Conservation (phyloP, 2,888 invertebrate genomes). For the Eremobia ochroleuca region DNA sequence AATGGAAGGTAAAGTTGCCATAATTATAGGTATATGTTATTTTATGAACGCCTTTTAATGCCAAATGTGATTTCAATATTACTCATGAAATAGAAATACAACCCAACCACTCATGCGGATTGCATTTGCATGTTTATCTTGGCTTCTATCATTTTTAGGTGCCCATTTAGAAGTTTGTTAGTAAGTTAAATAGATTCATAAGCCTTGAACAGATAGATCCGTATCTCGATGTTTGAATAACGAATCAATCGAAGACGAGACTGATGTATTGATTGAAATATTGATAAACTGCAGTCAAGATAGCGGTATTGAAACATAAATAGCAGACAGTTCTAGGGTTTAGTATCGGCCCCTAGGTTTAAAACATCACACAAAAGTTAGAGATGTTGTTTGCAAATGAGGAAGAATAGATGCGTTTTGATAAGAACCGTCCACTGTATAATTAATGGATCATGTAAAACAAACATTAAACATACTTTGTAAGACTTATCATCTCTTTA, state of each 20-base stretch:
- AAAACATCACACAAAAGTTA: not conserved
- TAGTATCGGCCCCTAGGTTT: not conserved
- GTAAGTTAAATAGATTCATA: conserved; percentile 11
- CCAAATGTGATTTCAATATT: conserved; percentile 3
- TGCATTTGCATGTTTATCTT: not conserved
- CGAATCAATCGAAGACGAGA: conserved; percentile 12
- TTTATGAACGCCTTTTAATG: conserved; percentile 1
- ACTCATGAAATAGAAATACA: not conserved
- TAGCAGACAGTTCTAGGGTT: conserved; percentile 1
- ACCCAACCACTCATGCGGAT: not conserved
- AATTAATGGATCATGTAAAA: not conserved
- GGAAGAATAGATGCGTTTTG: not conserved
- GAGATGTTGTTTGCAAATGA: not conserved
- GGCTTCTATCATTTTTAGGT: not conserved
- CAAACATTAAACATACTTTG: not conserved
- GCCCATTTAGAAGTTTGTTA: not conserved
- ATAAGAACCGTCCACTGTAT: not conserved
- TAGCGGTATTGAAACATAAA: conserved; percentile 22
- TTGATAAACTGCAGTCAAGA: conserved; percentile 23
- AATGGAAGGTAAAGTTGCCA: not conserved
- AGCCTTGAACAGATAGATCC: conserved; percentile 11
- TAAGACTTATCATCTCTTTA: not conserved
- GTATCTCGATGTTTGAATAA: conserved; percentile 30
- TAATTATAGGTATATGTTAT: not conserved
- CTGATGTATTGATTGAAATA: conserved; percentile 35